These are phyloP conservation scores for Akabosia matsudoensis DNA, from an alignment of 1,140 invertebrate species.

Conservation along the genomic window DNA sequence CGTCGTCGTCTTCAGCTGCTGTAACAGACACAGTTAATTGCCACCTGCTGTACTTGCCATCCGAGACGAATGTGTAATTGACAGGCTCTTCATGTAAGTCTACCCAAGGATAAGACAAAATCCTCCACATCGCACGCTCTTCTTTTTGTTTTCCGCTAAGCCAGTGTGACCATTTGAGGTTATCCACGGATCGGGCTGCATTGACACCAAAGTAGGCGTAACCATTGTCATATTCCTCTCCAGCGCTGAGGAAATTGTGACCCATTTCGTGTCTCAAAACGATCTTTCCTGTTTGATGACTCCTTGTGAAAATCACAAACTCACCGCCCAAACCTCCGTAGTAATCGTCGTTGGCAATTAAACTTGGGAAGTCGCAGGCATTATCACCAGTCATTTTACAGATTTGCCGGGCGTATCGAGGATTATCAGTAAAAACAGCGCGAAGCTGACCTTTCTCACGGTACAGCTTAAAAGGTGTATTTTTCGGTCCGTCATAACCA, in stretches of 20 bases:
- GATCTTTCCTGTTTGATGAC: not conserved
- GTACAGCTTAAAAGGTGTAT: slow-evolving; percentile 14
- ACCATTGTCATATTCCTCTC: slow-evolving; percentile 34
- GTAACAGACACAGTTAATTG: slow-evolving; percentile 28
- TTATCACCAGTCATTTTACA: slow-evolving; percentile 29
- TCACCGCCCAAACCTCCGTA: slow-evolving; percentile 17
- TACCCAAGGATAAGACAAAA: slow-evolving; percentile 33
- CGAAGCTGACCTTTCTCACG: slow-evolving; percentile 32
- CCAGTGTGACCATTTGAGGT: not conserved
- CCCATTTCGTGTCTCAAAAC: slow-evolving; percentile 22
- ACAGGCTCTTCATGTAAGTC: slow-evolving; percentile 16
- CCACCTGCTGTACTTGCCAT: slow-evolving; percentile 27
- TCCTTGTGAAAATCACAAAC: slow-evolving; percentile 1
- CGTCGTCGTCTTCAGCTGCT: slow-evolving; percentile 14
- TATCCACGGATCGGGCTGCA: not conserved
- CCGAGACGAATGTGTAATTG: slow-evolving; percentile 22
- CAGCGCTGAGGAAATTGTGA: slow-evolving; percentile 31
- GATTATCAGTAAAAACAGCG: slow-evolving; percentile 37
- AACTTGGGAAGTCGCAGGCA: slow-evolving; percentile 39
- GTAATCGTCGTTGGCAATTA: slow-evolving; percentile 19
- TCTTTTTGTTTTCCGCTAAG: not conserved
- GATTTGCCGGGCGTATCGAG: slow-evolving; percentile 28
- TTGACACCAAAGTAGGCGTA: not conserved
- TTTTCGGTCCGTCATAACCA: slow-evolving; percentile 1
- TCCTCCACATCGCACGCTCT: slow-evolving; percentile 26